Conservation (phyloP, 1,140 invertebrate genomes). For the Aphelinus atriplicis region DNA sequence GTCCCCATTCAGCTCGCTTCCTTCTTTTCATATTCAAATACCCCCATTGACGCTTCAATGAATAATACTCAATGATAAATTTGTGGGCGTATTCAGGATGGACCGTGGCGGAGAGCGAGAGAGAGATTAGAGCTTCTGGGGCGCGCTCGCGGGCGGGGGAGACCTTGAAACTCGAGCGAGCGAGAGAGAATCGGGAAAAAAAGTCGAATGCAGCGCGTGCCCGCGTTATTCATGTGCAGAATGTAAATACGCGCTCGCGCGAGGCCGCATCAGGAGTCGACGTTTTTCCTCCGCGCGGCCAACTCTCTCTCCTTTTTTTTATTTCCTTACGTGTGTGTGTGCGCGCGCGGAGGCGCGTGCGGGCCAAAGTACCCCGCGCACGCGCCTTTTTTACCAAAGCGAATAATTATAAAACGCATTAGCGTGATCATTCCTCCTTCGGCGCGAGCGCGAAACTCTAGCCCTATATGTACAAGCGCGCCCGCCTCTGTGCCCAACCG, state of each 20-base stretch:
- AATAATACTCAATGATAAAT: slow-evolving; percentile 68
- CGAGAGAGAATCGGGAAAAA: slow-evolving; percentile 22
- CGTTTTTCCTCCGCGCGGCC: slow-evolving; percentile 5
- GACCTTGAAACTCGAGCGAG: slow-evolving; percentile 20
- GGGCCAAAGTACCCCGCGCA: neutral
- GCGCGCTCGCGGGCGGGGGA: neutral
- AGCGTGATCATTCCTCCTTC: neutral
- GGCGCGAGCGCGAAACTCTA: neutral
- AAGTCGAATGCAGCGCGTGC: slow-evolving; percentile 3
- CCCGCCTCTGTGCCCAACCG: too few species aligned
- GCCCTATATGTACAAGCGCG: too few species aligned
- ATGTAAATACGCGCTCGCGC: slow-evolving; percentile 25
- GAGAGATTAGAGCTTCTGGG: slow-evolving; percentile 23
- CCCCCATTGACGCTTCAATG: slow-evolving; percentile 66
- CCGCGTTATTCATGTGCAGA: slow-evolving; percentile 23
- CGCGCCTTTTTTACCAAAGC: neutral
- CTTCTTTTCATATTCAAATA: slow-evolving; percentile 68
- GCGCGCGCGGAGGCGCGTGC: too few species aligned
- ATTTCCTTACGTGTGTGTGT: neutral
- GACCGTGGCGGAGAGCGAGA: neutral
- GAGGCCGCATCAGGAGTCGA: neutral
- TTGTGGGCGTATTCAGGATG: slow-evolving; percentile 61
- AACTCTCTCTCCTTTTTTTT: neutral
- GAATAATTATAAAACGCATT: slow-evolving; percentile 14
- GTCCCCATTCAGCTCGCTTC: slow-evolving; percentile 55